Percentiles rank a stretch among this genome's conserved stretches.
phyloP scores from a whole-genome alignment of 2,888 invertebrate genomes.

The Tyria jacobaeae region DNA sequence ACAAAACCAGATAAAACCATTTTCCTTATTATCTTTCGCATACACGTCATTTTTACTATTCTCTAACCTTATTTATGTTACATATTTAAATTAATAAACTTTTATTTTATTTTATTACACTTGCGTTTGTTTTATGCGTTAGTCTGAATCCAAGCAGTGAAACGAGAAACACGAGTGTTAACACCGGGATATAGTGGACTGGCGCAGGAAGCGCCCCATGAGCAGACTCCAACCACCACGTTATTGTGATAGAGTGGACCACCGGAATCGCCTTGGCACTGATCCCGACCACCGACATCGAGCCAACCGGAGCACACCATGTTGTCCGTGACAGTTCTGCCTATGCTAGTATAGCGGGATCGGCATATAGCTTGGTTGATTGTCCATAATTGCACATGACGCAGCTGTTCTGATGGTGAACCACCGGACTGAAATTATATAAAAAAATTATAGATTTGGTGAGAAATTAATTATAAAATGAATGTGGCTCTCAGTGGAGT shows the following conservation, averaged over 20 bases:
- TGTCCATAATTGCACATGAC: slow-evolving; percentile 56
- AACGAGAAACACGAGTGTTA: slow-evolving; percentile 61
- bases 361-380: slow-evolving; percentile 53
- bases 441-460: neutral
- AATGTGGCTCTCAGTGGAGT: too few species aligned
- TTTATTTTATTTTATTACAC: neutral
- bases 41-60: too few species aligned
- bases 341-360: slow-evolving; percentile 6
- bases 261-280: slow-evolving; percentile 61
- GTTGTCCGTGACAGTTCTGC: slow-evolving; percentile 44
- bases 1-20: too few species aligned
- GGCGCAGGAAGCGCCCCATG: slow-evolving; percentile 57
- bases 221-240: slow-evolving; percentile 61
- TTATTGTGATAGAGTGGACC: slow-evolving; percentile 62
- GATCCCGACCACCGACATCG: slow-evolving; percentile 56
- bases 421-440: slow-evolving; percentile 22
- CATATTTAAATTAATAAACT: too few species aligned
- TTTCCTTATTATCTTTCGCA: too few species aligned
- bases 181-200: slow-evolving; percentile 56
- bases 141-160: slow-evolving; percentile 59
- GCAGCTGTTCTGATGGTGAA: slow-evolving; percentile 46
- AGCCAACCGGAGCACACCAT: slow-evolving; percentile 56
- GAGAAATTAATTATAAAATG: too few species aligned
- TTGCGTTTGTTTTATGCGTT: slow-evolving; percentile 4
- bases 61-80: too few species aligned